Conservation (phyloP, 2,888 invertebrate genomes). For the Bombylius discolor region DNA sequence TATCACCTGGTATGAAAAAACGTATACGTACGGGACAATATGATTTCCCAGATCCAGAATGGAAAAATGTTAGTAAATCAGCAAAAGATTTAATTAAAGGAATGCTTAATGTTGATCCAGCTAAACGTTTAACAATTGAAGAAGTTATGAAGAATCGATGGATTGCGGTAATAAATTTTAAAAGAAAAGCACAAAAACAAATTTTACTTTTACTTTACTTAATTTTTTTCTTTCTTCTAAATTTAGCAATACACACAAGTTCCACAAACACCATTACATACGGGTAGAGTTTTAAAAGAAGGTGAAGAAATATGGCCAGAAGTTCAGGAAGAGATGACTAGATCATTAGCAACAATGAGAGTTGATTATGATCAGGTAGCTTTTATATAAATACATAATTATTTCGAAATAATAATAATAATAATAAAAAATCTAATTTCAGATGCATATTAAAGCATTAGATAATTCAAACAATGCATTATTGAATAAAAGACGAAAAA, state of each 20-base stretch:
- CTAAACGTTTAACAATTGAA: conserved; percentile 75
- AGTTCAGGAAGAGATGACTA: conserved; percentile 97
- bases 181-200: background rate
- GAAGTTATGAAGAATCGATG: conserved; percentile 80
- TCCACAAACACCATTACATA: conserved; percentile 89
- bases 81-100: conserved; percentile 92
- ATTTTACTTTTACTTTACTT: background rate
- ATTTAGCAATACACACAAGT: conserved; percentile 57
- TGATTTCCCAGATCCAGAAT: conserved; percentile 92
- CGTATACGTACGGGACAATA: conserved; percentile 79
- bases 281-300: conserved; percentile 77
- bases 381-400: too few species aligned
- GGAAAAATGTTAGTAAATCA: conserved; percentile 86
- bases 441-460: conserved; percentile 83
- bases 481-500: conserved; percentile 67
- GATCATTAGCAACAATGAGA: conserved; percentile 93
- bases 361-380: conserved; percentile 86
- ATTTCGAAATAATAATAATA: background rate
- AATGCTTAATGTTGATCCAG: conserved; percentile 89
- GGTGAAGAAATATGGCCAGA: conserved; percentile 92
- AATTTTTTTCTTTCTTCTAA: background rate
- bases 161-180: conserved; percentile 50
- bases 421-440: conserved; percentile 20
- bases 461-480: conserved; percentile 88
- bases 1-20: conserved; percentile 98